Evolutionary conservation across 2,797 vertebrate species (phyloP).

Genomic region (Carcharodon carcharias): DNA sequence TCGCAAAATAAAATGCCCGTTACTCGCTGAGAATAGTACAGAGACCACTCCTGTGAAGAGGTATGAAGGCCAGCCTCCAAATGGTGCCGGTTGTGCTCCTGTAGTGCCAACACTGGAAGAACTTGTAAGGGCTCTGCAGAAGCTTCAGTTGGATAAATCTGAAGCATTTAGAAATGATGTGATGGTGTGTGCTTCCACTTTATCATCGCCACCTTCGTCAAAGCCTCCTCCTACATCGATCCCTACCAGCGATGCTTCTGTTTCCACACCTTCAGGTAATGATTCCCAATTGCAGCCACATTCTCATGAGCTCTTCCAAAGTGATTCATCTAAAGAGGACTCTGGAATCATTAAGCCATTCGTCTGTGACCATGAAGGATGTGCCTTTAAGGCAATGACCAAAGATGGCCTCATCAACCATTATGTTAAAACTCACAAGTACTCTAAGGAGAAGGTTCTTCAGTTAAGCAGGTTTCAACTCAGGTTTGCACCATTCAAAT

Average conservation of each 20-base stretch:
- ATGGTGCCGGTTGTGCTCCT: neutral
- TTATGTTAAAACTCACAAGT: slow-evolving; percentile 78
- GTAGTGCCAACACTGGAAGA: slow-evolving; percentile 11
- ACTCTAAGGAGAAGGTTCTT: slow-evolving; percentile 71
- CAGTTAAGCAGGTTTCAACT: slow-evolving; percentile 72
- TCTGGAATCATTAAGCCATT: slow-evolving; percentile 71
- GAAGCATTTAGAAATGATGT: neutral
- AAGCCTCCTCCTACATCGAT: slow-evolving; percentile 56
- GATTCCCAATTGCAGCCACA: slow-evolving; percentile 57
- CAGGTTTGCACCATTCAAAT: slow-evolving; percentile 81
- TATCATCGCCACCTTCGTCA: slow-evolving; percentile 54
- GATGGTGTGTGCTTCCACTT: slow-evolving; percentile 38
- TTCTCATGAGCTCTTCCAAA: slow-evolving; percentile 53
- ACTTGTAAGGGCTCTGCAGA: slow-evolving; percentile 19
- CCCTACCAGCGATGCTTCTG: slow-evolving; percentile 56
- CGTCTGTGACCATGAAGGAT: slow-evolving; percentile 73
- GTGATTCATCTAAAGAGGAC: slow-evolving; percentile 54
- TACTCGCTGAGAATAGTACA: neutral
- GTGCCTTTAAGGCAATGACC: slow-evolving; percentile 76
- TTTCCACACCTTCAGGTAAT: slow-evolving; percentile 56
- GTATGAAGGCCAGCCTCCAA: neutral
- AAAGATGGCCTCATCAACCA: slow-evolving; percentile 80
- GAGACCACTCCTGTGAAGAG: neutral
- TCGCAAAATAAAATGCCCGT: slow-evolving; percentile 35
- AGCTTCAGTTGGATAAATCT: slow-evolving; percentile 13